Evolutionary conservation across 1,140 invertebrate species (phyloP).

Genomic region (Ceratina japonica): DNA sequence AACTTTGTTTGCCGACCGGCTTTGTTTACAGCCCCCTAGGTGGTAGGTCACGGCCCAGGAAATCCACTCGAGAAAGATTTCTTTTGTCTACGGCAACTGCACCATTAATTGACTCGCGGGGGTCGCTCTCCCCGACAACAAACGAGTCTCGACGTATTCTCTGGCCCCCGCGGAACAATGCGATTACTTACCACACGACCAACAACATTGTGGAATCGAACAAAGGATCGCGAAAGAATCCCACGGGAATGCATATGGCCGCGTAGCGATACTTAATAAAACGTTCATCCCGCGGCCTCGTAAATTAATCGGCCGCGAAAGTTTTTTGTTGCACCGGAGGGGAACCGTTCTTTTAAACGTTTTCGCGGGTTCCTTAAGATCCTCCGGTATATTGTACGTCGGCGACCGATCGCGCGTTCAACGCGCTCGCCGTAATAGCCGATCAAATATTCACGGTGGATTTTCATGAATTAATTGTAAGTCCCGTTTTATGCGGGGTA

Average conservation of each 20-base stretch:
- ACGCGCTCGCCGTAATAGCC: background rate
- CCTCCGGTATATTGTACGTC: background rate
- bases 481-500: background rate
- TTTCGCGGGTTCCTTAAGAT: background rate
- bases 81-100: constrained; percentile 57
- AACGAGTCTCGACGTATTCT: constrained; percentile 18
- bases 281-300: background rate
- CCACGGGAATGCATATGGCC: constrained; percentile 19
- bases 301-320: background rate
- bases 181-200: constrained; percentile 47
- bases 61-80: constrained; percentile 58
- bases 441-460: background rate
- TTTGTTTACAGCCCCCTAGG: constrained; percentile 55
- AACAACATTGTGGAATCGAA: constrained; percentile 41
- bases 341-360: background rate
- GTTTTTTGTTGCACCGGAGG: background rate
- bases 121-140: constrained; percentile 9
- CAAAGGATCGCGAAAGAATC: constrained; percentile 27
- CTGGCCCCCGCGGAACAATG: constrained; percentile 39
- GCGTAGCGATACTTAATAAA: constrained; percentile 16
- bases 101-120: constrained; percentile 58
- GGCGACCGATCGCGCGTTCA: background rate
- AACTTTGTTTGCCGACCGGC: constrained; percentile 59
- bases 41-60: constrained; percentile 60
- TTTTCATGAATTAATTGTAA: background rate